These are phyloP conservation scores for Bolinopsis microptera DNA, from an alignment of 37 sponge, comb jelly and placozoan genomes.

Conservation along the genomic window DNA sequence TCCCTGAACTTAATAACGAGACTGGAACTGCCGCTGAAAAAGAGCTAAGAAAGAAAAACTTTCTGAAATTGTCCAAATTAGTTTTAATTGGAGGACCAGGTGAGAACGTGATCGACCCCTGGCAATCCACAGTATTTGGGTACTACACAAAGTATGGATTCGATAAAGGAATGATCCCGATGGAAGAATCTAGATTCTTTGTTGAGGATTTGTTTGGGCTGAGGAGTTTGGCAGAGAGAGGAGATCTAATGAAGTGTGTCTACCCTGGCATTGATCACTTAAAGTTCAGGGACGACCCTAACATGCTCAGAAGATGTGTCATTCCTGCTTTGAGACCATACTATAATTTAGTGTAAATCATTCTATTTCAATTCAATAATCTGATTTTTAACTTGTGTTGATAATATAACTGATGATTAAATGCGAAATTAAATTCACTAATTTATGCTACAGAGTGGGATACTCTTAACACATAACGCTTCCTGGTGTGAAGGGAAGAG, in stretches of 20 bases:
- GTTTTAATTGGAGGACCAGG: conserved; percentile 12
- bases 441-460: too few species aligned
- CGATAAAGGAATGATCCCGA: neutral
- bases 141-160: conserved; percentile 24
- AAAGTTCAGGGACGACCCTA: neutral
- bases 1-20: neutral
- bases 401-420: too few species aligned
- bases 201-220: neutral
- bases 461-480: too few species aligned
- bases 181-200: neutral
- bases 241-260: neutral
- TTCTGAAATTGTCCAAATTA: neutral
- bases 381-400: too few species aligned
- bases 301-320: neutral
- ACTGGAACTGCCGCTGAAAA: neutral
- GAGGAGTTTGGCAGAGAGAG: neutral
- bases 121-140: conserved; percentile 6
- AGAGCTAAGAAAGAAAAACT: neutral
- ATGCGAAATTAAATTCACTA: too few species aligned
- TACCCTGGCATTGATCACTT: neutral
- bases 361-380: too few species aligned
- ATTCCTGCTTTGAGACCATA: neutral
- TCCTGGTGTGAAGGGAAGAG: too few species aligned
- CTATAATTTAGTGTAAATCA: neutral
- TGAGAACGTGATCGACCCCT: conserved; percentile 11